Conservation (phyloP, 2,797 vertebrate species). For the Notolepis coatsorum region DNA sequence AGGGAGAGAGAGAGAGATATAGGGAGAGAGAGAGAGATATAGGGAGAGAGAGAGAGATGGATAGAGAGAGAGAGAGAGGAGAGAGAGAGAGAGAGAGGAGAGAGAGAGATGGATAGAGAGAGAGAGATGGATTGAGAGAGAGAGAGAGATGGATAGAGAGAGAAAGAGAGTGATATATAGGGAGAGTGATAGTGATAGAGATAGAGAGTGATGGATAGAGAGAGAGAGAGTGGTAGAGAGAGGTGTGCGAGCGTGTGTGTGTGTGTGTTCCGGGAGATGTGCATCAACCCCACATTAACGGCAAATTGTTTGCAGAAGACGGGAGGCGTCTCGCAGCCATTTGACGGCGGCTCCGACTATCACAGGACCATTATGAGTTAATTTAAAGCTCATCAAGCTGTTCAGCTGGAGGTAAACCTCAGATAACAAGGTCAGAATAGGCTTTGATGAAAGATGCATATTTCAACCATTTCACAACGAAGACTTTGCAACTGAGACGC, state of each 20-base stretch:
- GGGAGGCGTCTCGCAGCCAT: constrained; percentile 73
- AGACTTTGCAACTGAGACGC: no score
- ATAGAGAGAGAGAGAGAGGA: constrained; percentile 20
- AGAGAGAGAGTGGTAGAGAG: constrained; percentile 37
- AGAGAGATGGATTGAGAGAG: no score
- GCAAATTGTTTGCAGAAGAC: constrained; percentile 72
- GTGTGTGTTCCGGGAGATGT: constrained; percentile 15
- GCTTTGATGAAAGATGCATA: no score
- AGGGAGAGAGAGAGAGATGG: constrained; percentile 60
- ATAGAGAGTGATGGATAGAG: constrained; percentile 5
- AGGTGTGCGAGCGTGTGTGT: constrained; percentile 21
- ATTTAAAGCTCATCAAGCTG: constrained; percentile 66
- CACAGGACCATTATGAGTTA: constrained; percentile 65
- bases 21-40: constrained; percentile 41
- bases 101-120: constrained; percentile 37
- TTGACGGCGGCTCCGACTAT: constrained; percentile 72
- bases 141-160: no score
- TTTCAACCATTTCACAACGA: no score
- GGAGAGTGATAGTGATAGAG: constrained; percentile 20
- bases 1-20: no score
- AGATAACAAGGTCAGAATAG: no score
- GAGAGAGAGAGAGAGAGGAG: neutral
- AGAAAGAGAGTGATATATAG: constrained; percentile 65
- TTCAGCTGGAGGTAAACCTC: no score
- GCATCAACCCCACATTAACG: constrained; percentile 54